Percentiles rank a stretch among this genome's conserved stretches.
Conservation (phyloP, 2,888 invertebrate genomes). For the Stenotaenia linearis region DNA sequence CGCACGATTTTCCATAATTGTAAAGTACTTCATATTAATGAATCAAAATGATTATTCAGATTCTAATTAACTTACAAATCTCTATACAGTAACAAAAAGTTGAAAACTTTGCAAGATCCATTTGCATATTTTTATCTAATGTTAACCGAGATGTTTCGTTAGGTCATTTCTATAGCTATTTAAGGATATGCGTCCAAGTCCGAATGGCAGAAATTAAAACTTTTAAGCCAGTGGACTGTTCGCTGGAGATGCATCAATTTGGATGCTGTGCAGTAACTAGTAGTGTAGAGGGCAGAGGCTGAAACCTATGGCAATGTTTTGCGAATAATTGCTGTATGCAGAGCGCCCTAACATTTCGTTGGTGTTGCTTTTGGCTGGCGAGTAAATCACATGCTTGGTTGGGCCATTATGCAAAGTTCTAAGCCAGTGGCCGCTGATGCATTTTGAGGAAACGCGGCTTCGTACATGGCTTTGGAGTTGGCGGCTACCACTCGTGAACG, state of each 20-base stretch:
- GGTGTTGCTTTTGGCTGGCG: constrained; percentile 24
- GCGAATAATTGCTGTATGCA: constrained; percentile 3
- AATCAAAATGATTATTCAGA: too few relatives aligned
- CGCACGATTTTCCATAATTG: too few relatives aligned
- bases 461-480: constrained; percentile 26
- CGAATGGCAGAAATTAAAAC: not conserved
- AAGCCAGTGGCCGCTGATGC: constrained; percentile 21
- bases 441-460: constrained; percentile 26
- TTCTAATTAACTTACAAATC: too few relatives aligned
- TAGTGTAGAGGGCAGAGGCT: not conserved
- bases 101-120: too few relatives aligned
- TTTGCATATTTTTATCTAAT: too few relatives aligned
- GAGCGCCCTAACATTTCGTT: constrained; percentile 10
- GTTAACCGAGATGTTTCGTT: too few relatives aligned
- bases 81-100: too few relatives aligned
- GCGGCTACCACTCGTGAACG: constrained; percentile 20
- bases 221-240: not conserved
- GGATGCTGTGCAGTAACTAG: not conserved
- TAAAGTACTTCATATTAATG: too few relatives aligned
- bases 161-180: too few relatives aligned
- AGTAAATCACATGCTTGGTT: constrained; percentile 28
- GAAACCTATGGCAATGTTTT: constrained; percentile 22
- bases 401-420: constrained; percentile 28
- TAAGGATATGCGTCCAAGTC: not conserved
- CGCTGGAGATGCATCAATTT: not conserved